phyloP scores from a whole-genome alignment of 2,113 vertebrate species.

The Gallinago paraguaiae region DNA sequence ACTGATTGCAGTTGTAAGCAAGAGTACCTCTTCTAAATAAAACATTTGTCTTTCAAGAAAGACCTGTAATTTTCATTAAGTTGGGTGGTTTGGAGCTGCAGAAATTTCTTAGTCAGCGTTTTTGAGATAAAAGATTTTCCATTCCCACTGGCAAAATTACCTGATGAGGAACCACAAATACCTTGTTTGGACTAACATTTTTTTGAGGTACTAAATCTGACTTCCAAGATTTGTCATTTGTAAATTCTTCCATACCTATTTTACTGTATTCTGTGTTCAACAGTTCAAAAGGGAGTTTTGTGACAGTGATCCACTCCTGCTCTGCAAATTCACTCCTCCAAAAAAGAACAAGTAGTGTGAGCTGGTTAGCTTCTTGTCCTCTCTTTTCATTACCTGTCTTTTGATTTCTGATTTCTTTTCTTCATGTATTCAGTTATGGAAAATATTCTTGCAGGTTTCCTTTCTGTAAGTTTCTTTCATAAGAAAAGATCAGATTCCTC shows the following conservation, averaged over 20 bases:
- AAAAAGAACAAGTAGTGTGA: neutral
- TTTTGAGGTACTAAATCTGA: neutral
- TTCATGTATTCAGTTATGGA: neutral
- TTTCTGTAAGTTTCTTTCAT: neutral
- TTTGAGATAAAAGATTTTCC: neutral
- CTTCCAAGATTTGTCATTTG: neutral
- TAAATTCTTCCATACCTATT: neutral
- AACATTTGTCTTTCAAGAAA: neutral
- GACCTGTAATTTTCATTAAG: neutral
- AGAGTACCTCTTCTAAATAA: neutral
- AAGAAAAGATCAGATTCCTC: neutral
- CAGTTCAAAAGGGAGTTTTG: neutral
- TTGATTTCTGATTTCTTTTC: neutral
- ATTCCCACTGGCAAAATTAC: neutral
- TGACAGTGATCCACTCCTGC: neutral
- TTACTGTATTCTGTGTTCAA: neutral
- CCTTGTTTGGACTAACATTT: neutral
- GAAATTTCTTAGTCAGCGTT: neutral
- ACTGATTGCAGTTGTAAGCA: neutral
- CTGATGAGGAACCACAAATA: neutral
- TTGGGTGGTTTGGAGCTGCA: neutral
- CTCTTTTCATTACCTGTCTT: neutral
- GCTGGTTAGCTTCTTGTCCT: neutral
- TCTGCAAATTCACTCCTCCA: neutral
- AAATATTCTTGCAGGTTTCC: neutral